Percentiles rank a stretch among this genome's conserved stretches.
phyloP scores from a whole-genome alignment of 2,113 vertebrate genomes.

The Neodontobutis hainanensis region DNA sequence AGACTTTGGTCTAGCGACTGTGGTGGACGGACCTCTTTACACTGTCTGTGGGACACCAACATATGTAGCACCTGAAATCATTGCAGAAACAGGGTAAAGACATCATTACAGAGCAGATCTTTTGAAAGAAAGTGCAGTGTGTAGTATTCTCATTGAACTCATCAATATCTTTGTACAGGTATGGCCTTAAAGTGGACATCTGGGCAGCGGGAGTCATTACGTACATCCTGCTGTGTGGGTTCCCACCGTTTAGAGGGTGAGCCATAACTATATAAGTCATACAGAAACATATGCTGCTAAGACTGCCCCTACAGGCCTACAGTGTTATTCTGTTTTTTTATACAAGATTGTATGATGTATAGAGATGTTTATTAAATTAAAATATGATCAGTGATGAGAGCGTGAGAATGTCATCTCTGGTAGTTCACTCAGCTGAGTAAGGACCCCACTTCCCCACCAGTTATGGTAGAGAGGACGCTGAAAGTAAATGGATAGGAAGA shows the following conservation, averaged over 20 bases:
- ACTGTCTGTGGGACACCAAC: slow-evolving; percentile 98
- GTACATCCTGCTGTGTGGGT: slow-evolving; percentile 97
- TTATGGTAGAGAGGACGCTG: no score
- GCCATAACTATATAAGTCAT: slow-evolving; percentile 26
- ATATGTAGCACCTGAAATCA: slow-evolving; percentile 98
- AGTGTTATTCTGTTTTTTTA: not conserved
- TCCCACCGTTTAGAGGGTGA: slow-evolving; percentile 96
- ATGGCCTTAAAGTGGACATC: slow-evolving; percentile 99
- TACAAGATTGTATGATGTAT: no score
- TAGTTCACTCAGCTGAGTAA: no score
- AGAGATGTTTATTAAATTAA: no score
- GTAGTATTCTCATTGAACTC: not conserved
- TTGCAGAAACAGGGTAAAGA: slow-evolving; percentile 93
- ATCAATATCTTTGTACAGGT: slow-evolving; percentile 76
- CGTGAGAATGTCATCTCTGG: no score
- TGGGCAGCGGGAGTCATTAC: slow-evolving; percentile 99
- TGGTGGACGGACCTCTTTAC: slow-evolving; percentile 94
- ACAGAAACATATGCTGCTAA: not conserved
- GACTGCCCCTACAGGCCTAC: slow-evolving; percentile 31
- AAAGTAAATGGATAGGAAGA: no score
- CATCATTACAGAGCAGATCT: not conserved
- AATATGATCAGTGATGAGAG: no score
- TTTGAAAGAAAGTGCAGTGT: not conserved
- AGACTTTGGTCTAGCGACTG: slow-evolving; percentile 95
- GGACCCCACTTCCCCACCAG: no score